A percentile compares a stretch with the other conserved stretches of the same genome.
Evolutionary conservation across 2,888 invertebrate species (phyloP).

Genomic region (Nasonovia ribisnigri): DNA sequence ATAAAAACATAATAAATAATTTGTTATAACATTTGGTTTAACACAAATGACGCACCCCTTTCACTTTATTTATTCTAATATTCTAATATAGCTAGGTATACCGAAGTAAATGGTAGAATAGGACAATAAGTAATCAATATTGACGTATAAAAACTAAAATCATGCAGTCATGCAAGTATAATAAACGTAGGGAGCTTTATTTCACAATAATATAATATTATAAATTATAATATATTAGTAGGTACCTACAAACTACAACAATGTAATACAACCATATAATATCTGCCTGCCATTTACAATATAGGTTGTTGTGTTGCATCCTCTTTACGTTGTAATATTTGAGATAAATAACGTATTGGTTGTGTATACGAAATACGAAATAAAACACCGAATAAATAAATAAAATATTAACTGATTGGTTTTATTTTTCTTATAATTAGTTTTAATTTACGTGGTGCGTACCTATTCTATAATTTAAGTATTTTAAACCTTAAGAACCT

Average conservation of each 20-base stretch:
- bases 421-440: neutral
- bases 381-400: neutral
- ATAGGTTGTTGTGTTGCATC: neutral
- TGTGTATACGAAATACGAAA: neutral
- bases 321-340: neutral
- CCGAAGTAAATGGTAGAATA: neutral
- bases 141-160: conserved; percentile 23
- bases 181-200: neutral
- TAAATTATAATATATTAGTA: neutral
- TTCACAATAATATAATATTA: neutral
- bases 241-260: neutral
- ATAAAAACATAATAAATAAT: conserved; percentile 17
- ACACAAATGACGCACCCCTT: conserved; percentile 27
- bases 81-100: neutral
- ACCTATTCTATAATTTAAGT: neutral
- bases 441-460: neutral
- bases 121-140: conserved; percentile 34
- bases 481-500: no score
- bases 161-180: neutral
- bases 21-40: conserved; percentile 15
- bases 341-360: neutral
- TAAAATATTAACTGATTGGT: neutral
- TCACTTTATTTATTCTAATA: conserved; percentile 20
- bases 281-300: neutral
- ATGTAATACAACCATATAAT: neutral